Percentiles rank a stretch among this genome's conserved stretches.
Conservation (phyloP, 2,888 invertebrate genomes). For the Ligdia adustata region DNA sequence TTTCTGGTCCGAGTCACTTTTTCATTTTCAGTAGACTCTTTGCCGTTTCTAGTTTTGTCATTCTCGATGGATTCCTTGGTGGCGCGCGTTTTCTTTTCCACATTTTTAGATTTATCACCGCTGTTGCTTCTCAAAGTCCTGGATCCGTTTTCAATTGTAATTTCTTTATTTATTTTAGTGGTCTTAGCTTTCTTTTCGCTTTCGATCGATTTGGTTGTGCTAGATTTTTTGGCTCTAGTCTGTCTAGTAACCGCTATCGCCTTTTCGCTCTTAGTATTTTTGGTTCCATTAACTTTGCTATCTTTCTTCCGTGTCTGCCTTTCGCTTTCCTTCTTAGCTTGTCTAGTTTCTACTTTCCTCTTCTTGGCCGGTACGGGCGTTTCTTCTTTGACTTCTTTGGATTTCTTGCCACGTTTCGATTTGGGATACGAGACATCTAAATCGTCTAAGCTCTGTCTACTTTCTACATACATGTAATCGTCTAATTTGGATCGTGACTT, state of each 20-base stretch:
- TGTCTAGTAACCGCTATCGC: neutral
- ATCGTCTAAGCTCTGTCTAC: constrained; percentile 66
- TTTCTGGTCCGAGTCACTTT: constrained; percentile 62
- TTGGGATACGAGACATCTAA: constrained; percentile 69
- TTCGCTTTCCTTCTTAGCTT: constrained; percentile 43
- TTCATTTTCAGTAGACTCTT: constrained; percentile 77
- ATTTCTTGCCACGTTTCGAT: constrained; percentile 52
- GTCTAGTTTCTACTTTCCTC: constrained; percentile 61
- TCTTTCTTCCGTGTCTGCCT: constrained; percentile 53
- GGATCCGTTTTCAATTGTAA: neutral
- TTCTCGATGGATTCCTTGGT: constrained; percentile 73
- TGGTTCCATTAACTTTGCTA: constrained; percentile 36
- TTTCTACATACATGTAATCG: constrained; percentile 74
- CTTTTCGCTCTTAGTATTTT: neutral
- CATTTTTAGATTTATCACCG: constrained; percentile 3
- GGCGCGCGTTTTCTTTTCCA: constrained; percentile 42
- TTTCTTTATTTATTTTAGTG: neutral
- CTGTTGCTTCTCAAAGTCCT: constrained; percentile 42
- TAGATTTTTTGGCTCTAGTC: neutral
- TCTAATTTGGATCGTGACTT: constrained; percentile 72
- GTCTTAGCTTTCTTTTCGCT: constrained; percentile 2
- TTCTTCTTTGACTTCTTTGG: constrained; percentile 50
- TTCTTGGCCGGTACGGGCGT: constrained; percentile 70
- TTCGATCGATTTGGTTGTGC: neutral
- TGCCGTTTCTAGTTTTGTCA: constrained; percentile 61